Evolutionary conservation across 1,140 invertebrate species (phyloP).

Genomic region (Ephestia elutella): DNA sequence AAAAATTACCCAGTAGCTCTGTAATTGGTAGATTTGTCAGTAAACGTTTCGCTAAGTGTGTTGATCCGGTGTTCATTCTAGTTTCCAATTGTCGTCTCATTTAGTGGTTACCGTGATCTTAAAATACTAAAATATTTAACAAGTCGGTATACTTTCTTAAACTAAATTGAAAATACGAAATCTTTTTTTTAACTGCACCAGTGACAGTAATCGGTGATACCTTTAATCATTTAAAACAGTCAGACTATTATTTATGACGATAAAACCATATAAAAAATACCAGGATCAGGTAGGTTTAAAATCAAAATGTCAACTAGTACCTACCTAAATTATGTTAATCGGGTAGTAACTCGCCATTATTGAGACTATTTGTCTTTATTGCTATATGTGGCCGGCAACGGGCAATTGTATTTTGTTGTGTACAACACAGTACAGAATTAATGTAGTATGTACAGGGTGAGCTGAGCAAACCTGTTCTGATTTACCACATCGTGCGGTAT

Average conservation of each 20-base stretch:
- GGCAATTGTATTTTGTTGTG: slow-evolving; percentile 2
- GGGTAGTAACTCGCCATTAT: not conserved
- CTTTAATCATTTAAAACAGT: not conserved
- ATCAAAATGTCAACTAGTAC: not conserved
- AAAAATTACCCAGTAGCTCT: not conserved
- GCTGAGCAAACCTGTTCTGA: slow-evolving; percentile 58
- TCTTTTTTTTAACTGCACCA: too few relatives aligned
- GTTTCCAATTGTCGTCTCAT: not conserved
- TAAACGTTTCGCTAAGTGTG: not conserved
- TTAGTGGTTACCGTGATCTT: too few relatives aligned
- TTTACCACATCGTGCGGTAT: slow-evolving; percentile 65
- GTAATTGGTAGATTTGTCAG: not conserved
- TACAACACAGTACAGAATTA: too few relatives aligned
- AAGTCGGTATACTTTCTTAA: too few relatives aligned
- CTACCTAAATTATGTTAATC: not conserved
- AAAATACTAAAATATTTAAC: too few relatives aligned
- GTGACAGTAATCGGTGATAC: too few relatives aligned
- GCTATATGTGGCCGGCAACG: not conserved
- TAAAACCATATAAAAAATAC: not conserved
- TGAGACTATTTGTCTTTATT: slow-evolving; percentile 7
- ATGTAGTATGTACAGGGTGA: slow-evolving; percentile 29
- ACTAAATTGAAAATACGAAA: too few relatives aligned
- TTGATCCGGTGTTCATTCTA: not conserved
- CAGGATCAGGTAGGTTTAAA: not conserved
- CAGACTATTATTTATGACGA: not conserved